Base-by-base conservation (phyloP, 2,113 vertebrate genomes). In the Rhizomys pruinosus region DNA sequence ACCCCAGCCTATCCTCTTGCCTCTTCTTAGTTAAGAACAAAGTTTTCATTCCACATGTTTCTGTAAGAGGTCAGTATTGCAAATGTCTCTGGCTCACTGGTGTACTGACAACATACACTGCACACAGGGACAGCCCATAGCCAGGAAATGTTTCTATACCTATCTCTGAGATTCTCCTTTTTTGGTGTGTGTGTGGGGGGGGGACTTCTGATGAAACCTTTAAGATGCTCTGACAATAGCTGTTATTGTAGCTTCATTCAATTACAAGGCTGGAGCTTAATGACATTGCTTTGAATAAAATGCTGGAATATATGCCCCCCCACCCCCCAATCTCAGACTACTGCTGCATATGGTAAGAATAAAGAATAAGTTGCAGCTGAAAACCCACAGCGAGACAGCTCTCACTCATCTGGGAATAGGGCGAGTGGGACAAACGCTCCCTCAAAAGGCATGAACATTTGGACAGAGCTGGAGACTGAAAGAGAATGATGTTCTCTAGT, bases 401-500 rank as follows among this genome's bases (percentile, higher is more conserved):
- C 98, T 98, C 98, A 98, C 98, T 99, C 99, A 99, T 98, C 97
- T 97, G 99, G 98, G 99, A 99, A 99, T 98, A 98, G 98, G 98
- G 98, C 97, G 97, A 97, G 97, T 97, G 98, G 98, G 98, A 99
- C 98, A 99, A 98, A 99, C 98, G 98, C 98, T 98, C 98, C 98
- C 98, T 99, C 99, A 99, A 98, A 99, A 99, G 98, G 98, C 99
- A 99, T 98, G 99, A 99, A 99, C 99, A 99, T 99, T 99, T 99
- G 99, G 99, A 99, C 98, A 98, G 99, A 98, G 99, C 98, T 97
- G 98, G 98, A 98, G 99, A 99, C 98, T 99, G 98, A 99, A 98
- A 98, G 98, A 99, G 99, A 99, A 99, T 99, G 99, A 99, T 99
- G 99, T 99, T 99, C 99, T 99, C 99, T 99, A 99, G 99, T 99